phyloP scores from a whole-genome alignment of 2,888 invertebrate species.

The Sceliomorpha sp. region DNA sequence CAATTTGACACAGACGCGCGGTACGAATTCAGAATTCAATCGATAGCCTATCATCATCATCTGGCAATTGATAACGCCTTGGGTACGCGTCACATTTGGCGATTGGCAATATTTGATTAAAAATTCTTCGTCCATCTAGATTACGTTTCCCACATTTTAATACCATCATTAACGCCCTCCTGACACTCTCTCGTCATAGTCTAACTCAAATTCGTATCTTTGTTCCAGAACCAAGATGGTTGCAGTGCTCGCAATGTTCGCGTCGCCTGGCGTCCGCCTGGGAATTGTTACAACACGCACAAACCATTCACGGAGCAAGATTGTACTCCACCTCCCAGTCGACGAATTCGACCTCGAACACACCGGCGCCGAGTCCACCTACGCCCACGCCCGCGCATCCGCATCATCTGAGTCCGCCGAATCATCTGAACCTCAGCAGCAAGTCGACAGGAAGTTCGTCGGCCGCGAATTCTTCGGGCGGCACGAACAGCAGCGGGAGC shows the following conservation, averaged over 20 bases:
- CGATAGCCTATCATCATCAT: conserved; percentile 64
- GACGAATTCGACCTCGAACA: conserved; percentile 76
- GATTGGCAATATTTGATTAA: too few relatives aligned
- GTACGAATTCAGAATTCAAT: conserved; percentile 78
- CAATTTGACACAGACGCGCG: conserved; percentile 56
- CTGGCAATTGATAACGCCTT: too few relatives aligned
- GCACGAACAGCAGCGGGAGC: conserved; percentile 74
- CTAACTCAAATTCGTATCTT: too few relatives aligned
- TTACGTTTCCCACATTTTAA: background rate
- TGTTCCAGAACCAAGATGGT: conserved; percentile 95
- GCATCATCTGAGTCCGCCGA: conserved; percentile 78
- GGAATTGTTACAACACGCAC: conserved; percentile 96
- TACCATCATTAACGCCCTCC: conserved; percentile 31
- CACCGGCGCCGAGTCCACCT: conserved; percentile 80
- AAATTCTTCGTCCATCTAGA: too few relatives aligned
- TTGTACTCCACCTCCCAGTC: conserved; percentile 87
- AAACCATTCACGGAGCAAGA: conserved; percentile 95
- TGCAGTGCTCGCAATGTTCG: conserved; percentile 96
- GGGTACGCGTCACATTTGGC: too few relatives aligned
- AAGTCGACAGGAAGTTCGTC: conserved; percentile 80
- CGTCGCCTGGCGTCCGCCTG: conserved; percentile 96
- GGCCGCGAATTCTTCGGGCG: conserved; percentile 78
- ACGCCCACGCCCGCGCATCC: conserved; percentile 77
- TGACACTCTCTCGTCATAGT: too few relatives aligned
- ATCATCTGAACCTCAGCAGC: conserved; percentile 77